These are phyloP conservation scores for Berghia stephanieae DNA, from an alignment of 1,140 invertebrate species.

Conservation along the genomic window DNA sequence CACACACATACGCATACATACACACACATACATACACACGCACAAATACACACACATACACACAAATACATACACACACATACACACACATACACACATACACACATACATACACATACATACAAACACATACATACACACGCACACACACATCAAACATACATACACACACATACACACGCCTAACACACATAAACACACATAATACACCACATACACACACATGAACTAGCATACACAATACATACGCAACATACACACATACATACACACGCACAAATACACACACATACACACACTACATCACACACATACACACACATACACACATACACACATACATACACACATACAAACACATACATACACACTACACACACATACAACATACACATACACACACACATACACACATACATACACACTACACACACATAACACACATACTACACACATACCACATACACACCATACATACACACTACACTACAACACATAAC, in stretches of 20 bases:
- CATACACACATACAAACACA: neutral
- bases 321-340: conserved; percentile 9
- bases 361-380: neutral
- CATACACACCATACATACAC: neutral
- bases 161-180: neutral
- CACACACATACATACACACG: neutral
- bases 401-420: neutral
- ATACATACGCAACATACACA: neutral
- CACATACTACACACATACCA: neutral
- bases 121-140: no score
- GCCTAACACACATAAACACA: neutral
- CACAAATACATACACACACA: no score
- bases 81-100: neutral
- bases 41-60: neutral
- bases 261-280: neutral
- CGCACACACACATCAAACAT: no score
- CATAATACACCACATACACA: no score
- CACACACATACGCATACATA: neutral
- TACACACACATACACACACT: neutral
- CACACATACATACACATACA: neutral
- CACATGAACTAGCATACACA: no score
- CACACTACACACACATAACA: neutral
- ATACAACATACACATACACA: neutral
- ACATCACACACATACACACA: neutral
- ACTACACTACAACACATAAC: no score